Evolutionary conservation across 2,113 vertebrate species (phyloP), one percentile per base, ranked within the genome.

Genomic region (Indri indri): DNA sequence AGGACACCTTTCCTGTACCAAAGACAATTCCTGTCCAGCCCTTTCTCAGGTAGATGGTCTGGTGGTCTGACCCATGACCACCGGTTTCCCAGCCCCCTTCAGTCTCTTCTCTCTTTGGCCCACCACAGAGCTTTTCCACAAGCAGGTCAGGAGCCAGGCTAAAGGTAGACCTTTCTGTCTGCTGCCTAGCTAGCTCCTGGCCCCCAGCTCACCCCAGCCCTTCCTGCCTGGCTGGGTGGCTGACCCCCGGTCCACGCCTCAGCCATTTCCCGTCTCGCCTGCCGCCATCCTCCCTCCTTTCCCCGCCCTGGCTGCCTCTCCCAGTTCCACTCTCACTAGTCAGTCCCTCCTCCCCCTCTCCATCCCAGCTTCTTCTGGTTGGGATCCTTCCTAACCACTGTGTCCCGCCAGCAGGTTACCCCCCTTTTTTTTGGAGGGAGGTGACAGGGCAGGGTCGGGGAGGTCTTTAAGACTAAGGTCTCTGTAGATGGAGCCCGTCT

Each of bases 231-330:
- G 97, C 97, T 97, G 32, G 14, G 97, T 97, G 87, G 90, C 97
- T 98, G 98, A 98, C 97, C 98, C 98, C 97, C 90, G 98, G 98
- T 98, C 98, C 97, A 97, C 98, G 97, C 98, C 98, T 98, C 96
- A 97, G 98, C 96, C 98, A 98, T 97, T 98, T 98, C 98, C 98
- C 98, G 97, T 98, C 98, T 98, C 98, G 98, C 96, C 98, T 97
- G 98, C 98, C 96, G 96, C 98, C 97, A 97, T 97, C 97, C 97
- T 97, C 96, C 95, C 97, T 97, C 96, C 95, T 95, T 95, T 98
- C 97, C 96, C 98, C 96, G 94, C 98, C 98, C 98, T 97, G 76
- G 4, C 59, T 8, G 97, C 97, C 97, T 95, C 96, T 95, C 89
- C 59, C 93, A 83, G 91, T 95, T 95, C 96, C 97, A 98, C 97